These are phyloP conservation scores for Peromyscus nudipes DNA, from an alignment of 2,797 vertebrate species.

Conservation along the genomic window DNA sequence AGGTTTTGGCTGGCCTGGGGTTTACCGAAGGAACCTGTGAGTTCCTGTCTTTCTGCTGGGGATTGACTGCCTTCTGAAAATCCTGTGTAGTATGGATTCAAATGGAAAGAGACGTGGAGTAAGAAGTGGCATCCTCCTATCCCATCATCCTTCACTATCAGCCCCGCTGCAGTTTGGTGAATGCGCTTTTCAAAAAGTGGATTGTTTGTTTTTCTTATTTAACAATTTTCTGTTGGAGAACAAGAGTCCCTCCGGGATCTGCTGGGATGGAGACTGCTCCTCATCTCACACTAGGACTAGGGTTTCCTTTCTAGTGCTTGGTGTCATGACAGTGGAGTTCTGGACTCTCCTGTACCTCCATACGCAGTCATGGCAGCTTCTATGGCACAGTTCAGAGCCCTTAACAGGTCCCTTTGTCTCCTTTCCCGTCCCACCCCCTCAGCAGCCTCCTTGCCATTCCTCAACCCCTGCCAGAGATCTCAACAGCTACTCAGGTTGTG, in stretches of 20 bases:
- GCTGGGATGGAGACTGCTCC: not conserved
- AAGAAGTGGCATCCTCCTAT: fast-evolving
- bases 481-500: not conserved
- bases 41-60: not conserved
- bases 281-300: not conserved
- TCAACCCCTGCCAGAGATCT: not conserved
- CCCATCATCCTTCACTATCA: not conserved
- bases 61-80: not conserved
- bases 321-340: not conserved
- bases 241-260: not conserved
- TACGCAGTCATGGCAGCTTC: not conserved
- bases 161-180: no score
- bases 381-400: not conserved
- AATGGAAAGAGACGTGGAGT: not conserved
- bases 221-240: not conserved
- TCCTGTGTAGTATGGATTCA: not conserved
- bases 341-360: no score
- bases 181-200: not conserved
- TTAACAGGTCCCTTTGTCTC: not conserved
- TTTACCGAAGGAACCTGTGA: not conserved
- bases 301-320: not conserved
- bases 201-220: not conserved
- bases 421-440: not conserved
- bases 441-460: not conserved
- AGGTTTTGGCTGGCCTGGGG: not conserved